These are phyloP conservation scores for Digitonthophagus gazella DNA, from an alignment of 2,888 invertebrate genomes.

Conservation along the genomic window DNA sequence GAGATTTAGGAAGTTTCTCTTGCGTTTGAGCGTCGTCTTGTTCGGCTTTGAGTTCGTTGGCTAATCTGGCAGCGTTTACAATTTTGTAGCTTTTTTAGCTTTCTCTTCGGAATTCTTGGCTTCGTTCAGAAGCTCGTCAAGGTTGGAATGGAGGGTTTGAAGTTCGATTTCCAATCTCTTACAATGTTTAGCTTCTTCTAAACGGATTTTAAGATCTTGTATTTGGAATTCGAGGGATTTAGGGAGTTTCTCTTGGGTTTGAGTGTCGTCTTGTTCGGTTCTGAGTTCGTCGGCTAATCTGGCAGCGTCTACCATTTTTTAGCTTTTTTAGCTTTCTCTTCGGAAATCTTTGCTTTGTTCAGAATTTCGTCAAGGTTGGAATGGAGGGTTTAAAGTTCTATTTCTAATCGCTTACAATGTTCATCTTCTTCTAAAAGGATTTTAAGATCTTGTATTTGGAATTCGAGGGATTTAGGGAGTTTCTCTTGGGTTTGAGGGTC, in stretches of 20 bases:
- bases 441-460: constrained; percentile 98
- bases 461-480: constrained; percentile 95
- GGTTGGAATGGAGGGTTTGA: constrained; percentile 97
- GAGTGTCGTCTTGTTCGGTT: constrained; percentile 98
- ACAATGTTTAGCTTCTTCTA: constrained; percentile 97
- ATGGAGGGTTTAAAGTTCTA: too few species aligned
- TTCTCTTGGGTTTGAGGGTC: constrained; percentile 98
- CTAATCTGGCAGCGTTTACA: constrained; percentile 97
- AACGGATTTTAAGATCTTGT: constrained; percentile 96
- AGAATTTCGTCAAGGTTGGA: too few species aligned
- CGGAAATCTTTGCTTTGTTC: constrained; percentile 98
- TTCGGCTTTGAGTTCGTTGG: constrained; percentile 98
- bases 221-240: constrained; percentile 97
- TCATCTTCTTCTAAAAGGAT: constrained; percentile 95
- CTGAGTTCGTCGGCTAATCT: constrained; percentile 98
- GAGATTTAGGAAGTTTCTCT: constrained; percentile 97
- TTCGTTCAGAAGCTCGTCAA: constrained; percentile 97
- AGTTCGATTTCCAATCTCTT: constrained; percentile 99
- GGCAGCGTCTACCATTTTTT: constrained; percentile 98
- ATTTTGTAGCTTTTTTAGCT: constrained; percentile 97
- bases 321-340: constrained; percentile 98
- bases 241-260: constrained; percentile 97
- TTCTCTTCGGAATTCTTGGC: constrained; percentile 99
- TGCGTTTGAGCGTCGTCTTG: constrained; percentile 98
- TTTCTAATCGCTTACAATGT: constrained; percentile 99